Evolutionary conservation across 2,113 vertebrate genomes (phyloP).

Genomic region (Ophthalmolycus amberensis): DNA sequence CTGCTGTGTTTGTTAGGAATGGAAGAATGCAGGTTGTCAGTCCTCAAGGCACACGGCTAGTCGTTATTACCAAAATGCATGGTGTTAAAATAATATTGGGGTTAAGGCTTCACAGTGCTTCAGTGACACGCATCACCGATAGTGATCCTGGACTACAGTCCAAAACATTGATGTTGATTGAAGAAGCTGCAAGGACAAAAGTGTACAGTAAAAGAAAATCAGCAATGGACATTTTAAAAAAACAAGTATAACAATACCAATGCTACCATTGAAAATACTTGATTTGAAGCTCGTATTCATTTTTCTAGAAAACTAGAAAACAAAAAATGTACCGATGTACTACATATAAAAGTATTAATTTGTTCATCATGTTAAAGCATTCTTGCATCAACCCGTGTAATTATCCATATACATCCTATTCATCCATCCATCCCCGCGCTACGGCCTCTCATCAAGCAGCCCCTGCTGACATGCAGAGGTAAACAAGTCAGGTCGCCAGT

Average conservation of each 20-base stretch:
- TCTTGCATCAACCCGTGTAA: neutral
- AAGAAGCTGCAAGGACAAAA: neutral
- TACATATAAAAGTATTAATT: neutral
- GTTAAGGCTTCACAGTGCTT: no score
- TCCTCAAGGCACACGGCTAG: neutral
- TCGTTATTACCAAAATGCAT: neutral
- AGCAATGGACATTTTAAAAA: neutral
- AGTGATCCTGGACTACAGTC: neutral
- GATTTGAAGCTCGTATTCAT: neutral
- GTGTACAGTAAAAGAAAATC: neutral
- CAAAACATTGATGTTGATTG: neutral
- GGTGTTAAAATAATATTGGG: neutral
- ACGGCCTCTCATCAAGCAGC: neutral
- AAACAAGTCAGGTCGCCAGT: neutral
- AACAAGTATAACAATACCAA: neutral
- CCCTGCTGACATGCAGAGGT: slow-evolving; percentile 1
- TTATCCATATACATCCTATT: neutral
- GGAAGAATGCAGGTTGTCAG: slow-evolving; percentile 25
- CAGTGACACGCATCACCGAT: neutral
- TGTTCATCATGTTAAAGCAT: neutral
- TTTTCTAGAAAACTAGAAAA: neutral
- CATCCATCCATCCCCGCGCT: neutral
- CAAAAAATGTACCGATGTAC: neutral
- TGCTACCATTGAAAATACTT: neutral
- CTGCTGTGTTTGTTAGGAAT: slow-evolving; percentile 16